Percentiles rank a stretch among this genome's conserved stretches.
phyloP scores from a whole-genome alignment of 2,888 invertebrate species.

The Stenolophus ochropezus region DNA sequence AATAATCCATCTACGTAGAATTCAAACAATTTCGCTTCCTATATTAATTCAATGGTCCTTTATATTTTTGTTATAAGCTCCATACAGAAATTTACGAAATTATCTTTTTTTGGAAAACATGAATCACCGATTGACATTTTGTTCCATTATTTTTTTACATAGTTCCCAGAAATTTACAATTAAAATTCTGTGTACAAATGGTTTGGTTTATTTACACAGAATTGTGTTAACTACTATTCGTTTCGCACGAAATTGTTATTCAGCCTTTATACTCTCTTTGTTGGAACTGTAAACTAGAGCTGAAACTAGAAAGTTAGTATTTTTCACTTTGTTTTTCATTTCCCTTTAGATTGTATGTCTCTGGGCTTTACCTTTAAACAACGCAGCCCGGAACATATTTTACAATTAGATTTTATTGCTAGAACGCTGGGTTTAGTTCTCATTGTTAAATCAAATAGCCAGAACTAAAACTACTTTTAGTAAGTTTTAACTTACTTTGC shows the following conservation, averaged over 20 bases:
- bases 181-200: not conserved
- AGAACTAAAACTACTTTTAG: not conserved
- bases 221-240: not conserved
- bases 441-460: slow-evolving; percentile 16
- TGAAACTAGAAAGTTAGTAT: slow-evolving; percentile 5
- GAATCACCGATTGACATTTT: no score
- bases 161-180: no score
- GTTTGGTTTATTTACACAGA: not conserved
- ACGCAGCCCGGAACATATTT: slow-evolving; percentile 2
- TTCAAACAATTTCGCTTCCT: no score
- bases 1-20: no score
- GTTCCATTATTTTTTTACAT: no score
- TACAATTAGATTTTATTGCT: slow-evolving; percentile 26
- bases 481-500: no score
- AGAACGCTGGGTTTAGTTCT: not conserved
- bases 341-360: slow-evolving; percentile 1
- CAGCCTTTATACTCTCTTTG: not conserved
- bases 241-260: not conserved
- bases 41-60: no score
- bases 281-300: not conserved
- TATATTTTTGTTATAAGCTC: no score
- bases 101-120: no score
- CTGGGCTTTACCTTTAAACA: not conserved
- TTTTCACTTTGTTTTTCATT: slow-evolving; percentile 22
- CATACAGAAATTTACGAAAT: no score